These are phyloP conservation scores for Notolepis coatsorum DNA, from an alignment of 2,797 vertebrate species.

Conservation along the genomic window DNA sequence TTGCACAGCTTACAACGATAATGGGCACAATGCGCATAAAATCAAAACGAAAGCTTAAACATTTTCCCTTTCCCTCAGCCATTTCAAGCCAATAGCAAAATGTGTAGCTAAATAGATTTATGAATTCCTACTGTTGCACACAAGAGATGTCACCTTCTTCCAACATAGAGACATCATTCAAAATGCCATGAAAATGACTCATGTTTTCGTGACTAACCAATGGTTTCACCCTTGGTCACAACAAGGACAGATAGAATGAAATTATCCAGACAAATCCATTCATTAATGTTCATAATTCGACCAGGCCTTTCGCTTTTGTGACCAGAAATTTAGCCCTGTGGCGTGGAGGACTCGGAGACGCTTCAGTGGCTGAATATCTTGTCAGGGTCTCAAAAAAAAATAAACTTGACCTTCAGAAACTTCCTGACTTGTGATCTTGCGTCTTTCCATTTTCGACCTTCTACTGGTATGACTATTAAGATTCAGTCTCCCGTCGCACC, in stretches of 20 bases:
- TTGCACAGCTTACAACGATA: constrained; percentile 39
- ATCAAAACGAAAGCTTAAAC: constrained; percentile 30
- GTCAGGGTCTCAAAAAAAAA: not conserved
- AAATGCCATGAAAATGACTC: constrained; percentile 61
- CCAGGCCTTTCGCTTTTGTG: constrained; percentile 1
- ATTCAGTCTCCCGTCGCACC: constrained; percentile 5
- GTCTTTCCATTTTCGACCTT: constrained; percentile 28
- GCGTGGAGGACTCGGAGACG: constrained; percentile 4
- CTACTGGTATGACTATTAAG: not conserved
- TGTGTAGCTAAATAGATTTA: constrained; percentile 40
- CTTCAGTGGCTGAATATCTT: not conserved
- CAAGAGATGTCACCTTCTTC: too few species aligned
- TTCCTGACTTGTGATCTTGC: not conserved
- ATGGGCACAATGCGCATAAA: constrained; percentile 35
- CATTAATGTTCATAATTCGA: constrained; percentile 35
- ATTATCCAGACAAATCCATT: constrained; percentile 66
- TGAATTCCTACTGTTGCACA: constrained; percentile 56
- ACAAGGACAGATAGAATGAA: constrained; percentile 55
- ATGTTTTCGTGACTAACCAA: constrained; percentile 64
- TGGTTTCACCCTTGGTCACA: constrained; percentile 60
- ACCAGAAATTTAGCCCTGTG: constrained; percentile 27
- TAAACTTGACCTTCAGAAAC: constrained; percentile 10
- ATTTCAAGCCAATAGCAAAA: constrained; percentile 53
- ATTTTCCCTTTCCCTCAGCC: constrained; percentile 60
- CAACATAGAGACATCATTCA: constrained; percentile 54